phyloP scores from a whole-genome alignment of 2,797 vertebrate genomes.

The Tapera naevia region DNA sequence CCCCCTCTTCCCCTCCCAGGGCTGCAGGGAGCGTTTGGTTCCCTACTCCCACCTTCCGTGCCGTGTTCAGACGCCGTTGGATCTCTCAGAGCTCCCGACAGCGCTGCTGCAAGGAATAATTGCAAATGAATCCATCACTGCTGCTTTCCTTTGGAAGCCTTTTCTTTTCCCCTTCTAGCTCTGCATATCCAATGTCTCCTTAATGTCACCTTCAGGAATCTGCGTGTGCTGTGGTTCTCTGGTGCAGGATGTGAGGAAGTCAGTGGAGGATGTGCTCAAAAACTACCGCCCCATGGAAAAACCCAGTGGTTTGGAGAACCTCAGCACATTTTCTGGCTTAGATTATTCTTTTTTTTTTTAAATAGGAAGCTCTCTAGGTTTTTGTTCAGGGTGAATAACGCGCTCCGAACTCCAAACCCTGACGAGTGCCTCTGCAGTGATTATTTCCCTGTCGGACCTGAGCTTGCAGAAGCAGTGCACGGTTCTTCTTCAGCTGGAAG shows the following conservation, averaged over 20 bases:
- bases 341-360: too few species aligned
- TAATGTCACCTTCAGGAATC: conserved; percentile 10
- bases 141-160: not conserved
- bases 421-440: not conserved
- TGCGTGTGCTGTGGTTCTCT: too few species aligned
- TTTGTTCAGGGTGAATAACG: not conserved
- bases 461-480: not conserved
- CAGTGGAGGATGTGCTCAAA: not conserved
- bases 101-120: not conserved
- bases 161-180: not conserved
- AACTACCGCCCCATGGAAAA: not conserved
- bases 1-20: not conserved
- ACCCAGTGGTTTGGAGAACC: not conserved
- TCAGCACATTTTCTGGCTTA: not conserved
- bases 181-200: not conserved
- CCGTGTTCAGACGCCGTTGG: not conserved
- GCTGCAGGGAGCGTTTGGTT: not conserved
- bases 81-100: not conserved
- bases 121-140: not conserved
- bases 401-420: not conserved
- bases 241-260: not conserved
- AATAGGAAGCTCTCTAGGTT: not conserved
- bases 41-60: not conserved
- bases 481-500: not conserved
- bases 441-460: not conserved